These are phyloP conservation scores for Junonia oenone DNA, from an alignment of 2,888 invertebrate genomes.

Conservation along the genomic window DNA sequence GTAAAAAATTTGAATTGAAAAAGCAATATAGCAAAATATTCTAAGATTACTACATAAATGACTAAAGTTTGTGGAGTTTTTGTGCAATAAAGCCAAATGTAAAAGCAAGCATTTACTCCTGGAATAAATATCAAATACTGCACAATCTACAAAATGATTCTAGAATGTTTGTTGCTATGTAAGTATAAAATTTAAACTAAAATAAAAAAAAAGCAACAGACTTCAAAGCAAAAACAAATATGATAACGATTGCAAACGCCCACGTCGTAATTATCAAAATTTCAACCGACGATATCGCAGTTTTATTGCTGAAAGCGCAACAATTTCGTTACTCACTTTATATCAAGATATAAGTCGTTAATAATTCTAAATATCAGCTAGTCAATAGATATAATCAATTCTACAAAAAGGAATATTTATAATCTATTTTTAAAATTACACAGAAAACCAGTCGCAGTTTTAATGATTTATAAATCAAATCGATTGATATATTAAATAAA, in stretches of 20 bases:
- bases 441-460: too few relatives aligned
- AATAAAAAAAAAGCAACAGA: background rate
- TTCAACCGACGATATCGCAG: background rate
- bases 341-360: background rate
- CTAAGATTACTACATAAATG: too few relatives aligned
- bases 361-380: too few relatives aligned
- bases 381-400: too few relatives aligned
- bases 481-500: too few relatives aligned
- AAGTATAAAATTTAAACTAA: background rate
- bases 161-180: background rate
- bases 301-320: background rate
- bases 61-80: too few relatives aligned
- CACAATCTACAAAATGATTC: background rate
- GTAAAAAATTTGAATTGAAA: background rate
- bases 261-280: background rate
- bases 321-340: background rate
- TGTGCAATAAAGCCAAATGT: too few relatives aligned
- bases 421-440: too few relatives aligned
- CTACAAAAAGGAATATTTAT: too few relatives aligned
- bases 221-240: background rate
- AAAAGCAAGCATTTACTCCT: too few relatives aligned
- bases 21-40: background rate
- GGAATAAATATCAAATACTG: too few relatives aligned
- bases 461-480: too few relatives aligned
- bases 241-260: background rate